Conservation (phyloP, 2,113 vertebrate species). For the Phaetusa simplex region DNA sequence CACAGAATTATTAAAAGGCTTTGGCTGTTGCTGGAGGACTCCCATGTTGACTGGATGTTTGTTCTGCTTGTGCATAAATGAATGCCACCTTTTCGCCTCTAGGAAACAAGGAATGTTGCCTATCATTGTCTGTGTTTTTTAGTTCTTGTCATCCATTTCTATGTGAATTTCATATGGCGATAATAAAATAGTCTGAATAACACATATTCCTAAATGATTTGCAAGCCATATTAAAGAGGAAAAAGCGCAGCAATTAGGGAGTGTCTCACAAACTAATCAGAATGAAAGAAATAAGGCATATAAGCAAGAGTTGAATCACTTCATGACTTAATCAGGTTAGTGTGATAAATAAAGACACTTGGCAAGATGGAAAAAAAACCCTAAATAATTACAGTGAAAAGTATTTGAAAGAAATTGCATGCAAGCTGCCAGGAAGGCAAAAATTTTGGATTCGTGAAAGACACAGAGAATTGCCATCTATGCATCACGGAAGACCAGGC, state of each 20-base stretch:
- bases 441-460: background rate
- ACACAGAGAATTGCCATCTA: background rate
- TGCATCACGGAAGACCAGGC: background rate
- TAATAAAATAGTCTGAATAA: background rate
- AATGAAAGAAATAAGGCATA: constrained; percentile 42
- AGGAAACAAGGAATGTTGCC: background rate
- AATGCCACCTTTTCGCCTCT: background rate
- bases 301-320: constrained; percentile 38
- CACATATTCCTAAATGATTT: constrained; percentile 21
- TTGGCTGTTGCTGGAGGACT: background rate
- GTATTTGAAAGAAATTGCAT: background rate
- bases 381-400: background rate
- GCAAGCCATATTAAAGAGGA: constrained; percentile 18
- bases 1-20: background rate
- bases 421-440: background rate
- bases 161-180: constrained; percentile 22
- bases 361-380: background rate
- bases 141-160: constrained; percentile 42
- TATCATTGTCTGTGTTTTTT: background rate
- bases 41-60: background rate
- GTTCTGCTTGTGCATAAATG: background rate
- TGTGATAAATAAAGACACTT: constrained; percentile 11
- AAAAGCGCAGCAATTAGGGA: background rate
- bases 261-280: constrained; percentile 43
- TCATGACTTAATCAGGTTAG: constrained; percentile 57